These are phyloP conservation scores for Colaptes auratus DNA, from an alignment of 2,113 vertebrate genomes.

Conservation along the genomic window DNA sequence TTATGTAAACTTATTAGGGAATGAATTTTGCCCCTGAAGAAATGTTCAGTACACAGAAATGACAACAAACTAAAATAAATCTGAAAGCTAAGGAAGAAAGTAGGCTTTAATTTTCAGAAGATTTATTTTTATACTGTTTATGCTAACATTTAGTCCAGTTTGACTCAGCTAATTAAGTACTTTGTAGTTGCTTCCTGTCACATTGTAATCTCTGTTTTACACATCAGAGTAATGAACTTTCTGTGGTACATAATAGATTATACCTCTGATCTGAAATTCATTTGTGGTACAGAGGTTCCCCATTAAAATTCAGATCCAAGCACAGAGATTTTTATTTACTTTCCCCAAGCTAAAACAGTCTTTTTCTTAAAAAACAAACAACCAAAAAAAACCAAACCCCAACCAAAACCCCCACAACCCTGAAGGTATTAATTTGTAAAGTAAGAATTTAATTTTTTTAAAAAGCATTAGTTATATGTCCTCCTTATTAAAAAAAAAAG, in stretches of 20 bases:
- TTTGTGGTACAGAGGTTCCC: background rate
- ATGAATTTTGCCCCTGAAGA: constrained; percentile 9
- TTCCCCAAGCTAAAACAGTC: background rate
- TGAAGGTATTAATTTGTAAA: background rate
- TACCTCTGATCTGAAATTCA: background rate
- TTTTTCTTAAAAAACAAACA: background rate
- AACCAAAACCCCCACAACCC: background rate
- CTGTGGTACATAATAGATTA: background rate
- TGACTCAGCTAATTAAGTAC: background rate
- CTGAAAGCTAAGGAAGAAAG: constrained; percentile 22
- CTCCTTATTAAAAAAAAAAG: background rate
- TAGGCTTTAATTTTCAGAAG: background rate
- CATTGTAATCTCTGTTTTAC: constrained; percentile 21
- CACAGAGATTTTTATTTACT: background rate
- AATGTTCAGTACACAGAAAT: background rate
- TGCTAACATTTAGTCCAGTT: background rate
- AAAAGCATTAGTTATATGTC: background rate
- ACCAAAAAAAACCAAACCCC: too few relatives aligned
- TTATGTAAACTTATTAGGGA: constrained; percentile 28
- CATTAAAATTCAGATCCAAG: background rate
- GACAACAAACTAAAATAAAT: background rate
- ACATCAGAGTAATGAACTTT: constrained; percentile 36
- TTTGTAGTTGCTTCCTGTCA: background rate
- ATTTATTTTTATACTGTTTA: constrained; percentile 27
- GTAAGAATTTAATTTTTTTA: background rate